Percentiles rank a stretch among this genome's conserved stretches.
phyloP scores from a whole-genome alignment of 2,113 vertebrate species.

The Mungos mungo region DNA sequence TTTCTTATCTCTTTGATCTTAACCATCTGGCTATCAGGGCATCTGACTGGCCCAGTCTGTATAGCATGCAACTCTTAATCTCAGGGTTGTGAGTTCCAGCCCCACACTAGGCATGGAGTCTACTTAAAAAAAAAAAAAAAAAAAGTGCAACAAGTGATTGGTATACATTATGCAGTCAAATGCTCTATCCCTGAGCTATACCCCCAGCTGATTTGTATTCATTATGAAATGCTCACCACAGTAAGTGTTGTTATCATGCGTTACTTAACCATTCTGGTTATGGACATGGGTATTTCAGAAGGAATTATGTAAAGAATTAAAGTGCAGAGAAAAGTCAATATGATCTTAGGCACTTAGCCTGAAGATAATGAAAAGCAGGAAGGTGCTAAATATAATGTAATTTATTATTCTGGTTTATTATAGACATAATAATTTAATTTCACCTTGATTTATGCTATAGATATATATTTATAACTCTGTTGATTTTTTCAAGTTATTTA shows the following conservation, averaged over 20 bases:
- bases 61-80: neutral
- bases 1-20: too few species aligned
- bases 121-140: neutral
- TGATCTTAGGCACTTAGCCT: neutral
- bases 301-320: neutral
- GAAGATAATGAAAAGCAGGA: neutral
- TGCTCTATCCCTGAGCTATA: neutral
- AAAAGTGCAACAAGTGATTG: neutral
- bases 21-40: neutral
- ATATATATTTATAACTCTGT: neutral
- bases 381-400: neutral
- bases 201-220: neutral
- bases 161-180: neutral
- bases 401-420: neutral
- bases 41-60: neutral
- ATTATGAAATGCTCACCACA: neutral
- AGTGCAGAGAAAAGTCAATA: neutral
- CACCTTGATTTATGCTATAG: neutral
- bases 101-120: neutral
- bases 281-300: neutral
- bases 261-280: neutral
- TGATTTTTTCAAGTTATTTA: neutral
- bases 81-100: neutral
- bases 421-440: neutral
- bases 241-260: neutral